Base-by-base conservation (phyloP, 2,113 vertebrate genomes). In the Oryzias curvinotus region DNA sequence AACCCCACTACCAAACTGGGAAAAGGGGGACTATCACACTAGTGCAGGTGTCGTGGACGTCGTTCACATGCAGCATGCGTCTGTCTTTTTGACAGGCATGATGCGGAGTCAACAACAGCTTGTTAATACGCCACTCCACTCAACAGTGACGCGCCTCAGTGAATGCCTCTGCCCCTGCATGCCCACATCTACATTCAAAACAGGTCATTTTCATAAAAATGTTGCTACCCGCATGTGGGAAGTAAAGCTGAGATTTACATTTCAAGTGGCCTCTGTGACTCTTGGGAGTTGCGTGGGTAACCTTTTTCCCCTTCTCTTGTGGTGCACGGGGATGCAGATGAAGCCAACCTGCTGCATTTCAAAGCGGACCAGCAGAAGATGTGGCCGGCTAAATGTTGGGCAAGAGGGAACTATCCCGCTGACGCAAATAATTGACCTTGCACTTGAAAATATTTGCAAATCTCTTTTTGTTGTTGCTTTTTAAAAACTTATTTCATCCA, bases 181-280 rank as follows among this genome's bases (percentile, higher is more conserved):
- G 67, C 58, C 68, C 68, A 66, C 64, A 84, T 85, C 73, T 71
- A 67, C 57, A 88, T 89, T 84, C 77, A 84, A 85, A 88, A 85
- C 71, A 75, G 82, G 75, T 78, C 14, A 73, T 82, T 86, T 84
- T 83, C 79, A 84, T 81, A 84, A 85, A 85, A 81, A 82, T 69
- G 68, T 71, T 46, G 71, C 69, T 63, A 49, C 82, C 68, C 84
- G 79, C 82, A 19, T 30, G 68, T 16, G 54, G 44, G 41, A 56
- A 63, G 68, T 57, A 72, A 79, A 79, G 62, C 76, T 74, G 66
- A 70, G 80, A 82, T 87, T 87, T 86, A 85, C 81, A 85, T 86
- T 89, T 79, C 66, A 78, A 78, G 77, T 81, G 70, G 73, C 73
- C 73, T 77, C 62, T 48, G 46, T 69, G 75, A 69, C 78, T 77